Base-by-base conservation (phyloP, 2,113 vertebrate species). In the Ptilorrhoa leucosticta region DNA sequence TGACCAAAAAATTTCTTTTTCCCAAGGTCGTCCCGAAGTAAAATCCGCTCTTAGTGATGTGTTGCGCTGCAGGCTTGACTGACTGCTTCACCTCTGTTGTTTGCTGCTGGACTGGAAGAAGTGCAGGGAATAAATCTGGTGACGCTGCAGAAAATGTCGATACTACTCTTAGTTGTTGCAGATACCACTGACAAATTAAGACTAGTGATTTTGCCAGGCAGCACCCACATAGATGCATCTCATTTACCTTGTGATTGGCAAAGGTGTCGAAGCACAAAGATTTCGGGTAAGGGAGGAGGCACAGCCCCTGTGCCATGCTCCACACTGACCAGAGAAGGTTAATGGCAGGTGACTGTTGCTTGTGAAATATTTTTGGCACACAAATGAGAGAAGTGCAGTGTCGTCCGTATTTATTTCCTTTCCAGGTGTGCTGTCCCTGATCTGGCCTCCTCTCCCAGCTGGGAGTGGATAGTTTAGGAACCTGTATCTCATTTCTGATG, bases 71-170 rank as follows among this genome's bases (percentile, higher is more conserved):
- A 60, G 48, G 33, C 58, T 44, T 63, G 50, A 70, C 58, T 6
- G 17, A 20, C 83, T 76, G 78, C 66, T 94, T 87, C 79, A 82
- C 87, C 53, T 81, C 60, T 56, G n/a, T 37, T 5, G 1, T 75
- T 94, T 65, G 37, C 63, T 90, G 58, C 66, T 96, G 63, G 51
- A 70, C 33, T 89, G 93, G 65, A 77, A 89, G 65, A 79, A 42
- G 61, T 44, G 70, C 66, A 69, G 47, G 53, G 71, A 69, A 75
- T 87, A 57, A 91, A 94, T 88, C 44, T 54, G 65, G 68, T 68
- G 89, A 73, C 1, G 1, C 48, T 81, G 83, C 73, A 87, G 81
- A 81, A 91, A 51, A 82, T 2, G 27, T 42, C 18, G 0, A 48
- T 84, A 15, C 47, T 51, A 3, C 37, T 91, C 76, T 88, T n/a